Conservation (phyloP, 2,113 vertebrate genomes). For the Helogale parvula region DNA sequence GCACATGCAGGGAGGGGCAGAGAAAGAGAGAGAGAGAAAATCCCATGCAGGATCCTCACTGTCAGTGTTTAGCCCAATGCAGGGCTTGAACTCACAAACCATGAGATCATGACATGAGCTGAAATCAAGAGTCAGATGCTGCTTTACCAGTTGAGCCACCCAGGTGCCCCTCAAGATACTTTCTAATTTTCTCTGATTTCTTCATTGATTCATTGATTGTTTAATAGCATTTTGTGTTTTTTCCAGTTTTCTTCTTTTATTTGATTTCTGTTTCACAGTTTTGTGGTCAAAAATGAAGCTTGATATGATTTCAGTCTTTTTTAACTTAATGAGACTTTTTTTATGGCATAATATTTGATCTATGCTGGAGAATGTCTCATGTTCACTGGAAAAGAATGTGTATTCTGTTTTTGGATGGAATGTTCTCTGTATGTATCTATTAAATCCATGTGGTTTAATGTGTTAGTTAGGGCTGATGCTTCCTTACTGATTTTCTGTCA, state of each 20-base stretch:
- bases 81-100: too few relatives aligned
- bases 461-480: background rate
- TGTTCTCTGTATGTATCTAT: background rate
- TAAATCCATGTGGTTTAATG: background rate
- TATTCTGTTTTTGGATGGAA: background rate
- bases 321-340: background rate
- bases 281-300: background rate
- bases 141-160: too few relatives aligned
- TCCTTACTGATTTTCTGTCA: background rate
- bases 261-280: background rate
- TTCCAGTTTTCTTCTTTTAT: background rate
- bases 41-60: too few relatives aligned
- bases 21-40: too few relatives aligned
- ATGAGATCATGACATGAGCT: too few relatives aligned
- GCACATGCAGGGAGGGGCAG: too few relatives aligned
- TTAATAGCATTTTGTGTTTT: background rate
- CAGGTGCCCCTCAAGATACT: background rate
- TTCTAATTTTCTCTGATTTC: background rate
- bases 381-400: background rate
- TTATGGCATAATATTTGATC: background rate
- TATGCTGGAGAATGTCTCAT: background rate
- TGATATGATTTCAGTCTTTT: background rate
- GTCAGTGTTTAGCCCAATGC: too few relatives aligned
- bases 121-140: too few relatives aligned
- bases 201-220: background rate